These are phyloP conservation scores for Adrianichthys oophorus DNA, from an alignment of 2,797 vertebrate genomes.

Conservation along the genomic window DNA sequence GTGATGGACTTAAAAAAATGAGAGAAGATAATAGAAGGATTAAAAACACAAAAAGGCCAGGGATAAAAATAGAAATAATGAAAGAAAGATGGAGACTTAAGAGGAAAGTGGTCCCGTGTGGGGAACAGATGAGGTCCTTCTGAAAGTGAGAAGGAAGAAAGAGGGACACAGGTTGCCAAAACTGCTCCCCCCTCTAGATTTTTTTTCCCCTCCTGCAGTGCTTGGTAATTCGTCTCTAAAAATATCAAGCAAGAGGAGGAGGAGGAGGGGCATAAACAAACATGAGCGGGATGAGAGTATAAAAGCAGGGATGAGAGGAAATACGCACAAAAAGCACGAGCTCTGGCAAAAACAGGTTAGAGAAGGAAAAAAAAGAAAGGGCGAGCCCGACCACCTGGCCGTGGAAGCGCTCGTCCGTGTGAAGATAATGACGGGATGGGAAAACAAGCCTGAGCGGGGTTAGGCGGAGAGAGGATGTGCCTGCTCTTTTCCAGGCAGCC, in stretches of 20 bases:
- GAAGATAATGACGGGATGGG: slow-evolving; percentile 14
- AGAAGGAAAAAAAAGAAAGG: slow-evolving; percentile 36
- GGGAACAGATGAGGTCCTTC: slow-evolving; percentile 33
- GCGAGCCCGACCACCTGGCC: slow-evolving; percentile 32
- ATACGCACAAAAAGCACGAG: slow-evolving; percentile 17
- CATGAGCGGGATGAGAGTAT: slow-evolving; percentile 28
- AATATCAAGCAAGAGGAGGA: slow-evolving; percentile 70
- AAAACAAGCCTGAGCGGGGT: slow-evolving; percentile 5
- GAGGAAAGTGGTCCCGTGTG: slow-evolving; percentile 24
- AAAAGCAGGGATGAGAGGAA: slow-evolving; percentile 31
- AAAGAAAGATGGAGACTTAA: slow-evolving; percentile 17
- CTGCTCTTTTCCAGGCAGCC: slow-evolving; percentile 64
- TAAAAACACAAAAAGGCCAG: slow-evolving; percentile 19
- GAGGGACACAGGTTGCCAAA: slow-evolving; percentile 66
- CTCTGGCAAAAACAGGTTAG: slow-evolving; percentile 18
- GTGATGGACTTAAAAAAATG: slow-evolving; percentile 16
- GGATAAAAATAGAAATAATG: slow-evolving; percentile 35
- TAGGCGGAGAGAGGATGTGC: slow-evolving; percentile 46
- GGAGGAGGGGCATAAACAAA: slow-evolving; percentile 66
- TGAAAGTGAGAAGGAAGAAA: slow-evolving; percentile 51
- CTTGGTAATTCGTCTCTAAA: slow-evolving; percentile 76
- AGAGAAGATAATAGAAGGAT: slow-evolving; percentile 13
- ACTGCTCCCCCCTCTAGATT: slow-evolving; percentile 52
- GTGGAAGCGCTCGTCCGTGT: slow-evolving; percentile 36
- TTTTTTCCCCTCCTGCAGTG: slow-evolving; percentile 51